Base-by-base conservation (phyloP, 2,888 invertebrate species). In the Rotaria macrura region DNA sequence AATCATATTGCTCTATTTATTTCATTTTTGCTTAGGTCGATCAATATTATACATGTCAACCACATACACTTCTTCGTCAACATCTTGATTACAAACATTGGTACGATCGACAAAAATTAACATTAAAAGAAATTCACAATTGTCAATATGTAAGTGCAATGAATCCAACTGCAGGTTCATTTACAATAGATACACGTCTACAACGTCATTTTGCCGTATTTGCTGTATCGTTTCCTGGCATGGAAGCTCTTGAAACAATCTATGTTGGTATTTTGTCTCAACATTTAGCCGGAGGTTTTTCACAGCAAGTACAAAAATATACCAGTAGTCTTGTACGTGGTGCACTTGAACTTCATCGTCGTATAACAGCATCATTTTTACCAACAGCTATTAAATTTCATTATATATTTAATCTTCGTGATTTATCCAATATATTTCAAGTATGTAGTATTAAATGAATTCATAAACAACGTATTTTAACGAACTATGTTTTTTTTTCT, bases 151-250 rank as follows among this genome's bases (percentile, higher is more conserved):
- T 97, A 25, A 94, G 96, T 54, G 96, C 96, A 90, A 97, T 97
- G 97, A 97, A 97, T 92, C 97, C 97, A 0, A 97, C 97, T 0
- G 96, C 97, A 47, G 97, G 97, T 84, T 96, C 96, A 89, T 97
- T 97, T 89, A 96, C 96, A 7, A 96, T 97, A 88, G 96, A 97
- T 92, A 95, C 97, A 0, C 93, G 97, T 87, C 92, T 97, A 17
- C 89, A 91, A 91, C 88, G 92, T 47, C 91, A 92, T 87, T 92
- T 92, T 89, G 90, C 89, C 87, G 91, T 91, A 83, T 91, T 91
- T 89, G 91, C 92, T 54, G 89, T 92, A 85, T 95, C 95, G 91
- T 95, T 95, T 89, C 95, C 95, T 0, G 94, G 94, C 88, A 90
- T 91, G 17, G 96, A 97, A 84, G 94, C 96, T 0, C 92, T 97